Conservation (phyloP, 2,888 invertebrate species). For the Microctonus brassicae region DNA sequence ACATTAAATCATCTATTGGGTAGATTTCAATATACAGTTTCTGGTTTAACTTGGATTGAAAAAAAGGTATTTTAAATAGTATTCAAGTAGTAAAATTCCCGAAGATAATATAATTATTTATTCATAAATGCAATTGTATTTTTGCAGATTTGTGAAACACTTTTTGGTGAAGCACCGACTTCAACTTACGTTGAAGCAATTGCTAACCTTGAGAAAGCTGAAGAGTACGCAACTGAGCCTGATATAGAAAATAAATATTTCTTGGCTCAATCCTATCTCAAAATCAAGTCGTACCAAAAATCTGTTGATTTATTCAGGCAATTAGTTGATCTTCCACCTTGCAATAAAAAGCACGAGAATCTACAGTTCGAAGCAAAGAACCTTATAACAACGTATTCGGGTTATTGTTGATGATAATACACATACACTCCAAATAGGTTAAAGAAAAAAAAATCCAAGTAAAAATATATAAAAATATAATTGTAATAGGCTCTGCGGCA, state of each 20-base stretch:
- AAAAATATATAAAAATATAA: not conserved
- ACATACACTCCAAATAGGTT: not conserved
- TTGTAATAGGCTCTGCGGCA: constrained; percentile 10
- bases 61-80: constrained; percentile 66
- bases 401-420: constrained; percentile 45
- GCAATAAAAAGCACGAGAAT: constrained; percentile 50
- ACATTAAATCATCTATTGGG: constrained; percentile 79
- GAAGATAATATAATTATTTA: constrained; percentile 4
- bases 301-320: constrained; percentile 71
- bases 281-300: constrained; percentile 69
- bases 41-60: constrained; percentile 77
- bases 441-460: not conserved
- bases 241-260: constrained; percentile 75
- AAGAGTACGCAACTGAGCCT: constrained; percentile 70
- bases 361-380: constrained; percentile 55
- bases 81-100: not conserved
- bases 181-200: constrained; percentile 77
- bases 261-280: constrained; percentile 74
- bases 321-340: constrained; percentile 45
- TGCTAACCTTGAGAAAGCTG: constrained; percentile 72
- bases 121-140: constrained; percentile 6
- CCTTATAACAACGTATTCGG: constrained; percentile 57
- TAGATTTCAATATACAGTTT: constrained; percentile 78
- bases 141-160: constrained; percentile 73
- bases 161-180: constrained; percentile 77